Evolutionary conservation across 2,113 vertebrate species (phyloP).

Genomic region (Pollachius pollachius): DNA sequence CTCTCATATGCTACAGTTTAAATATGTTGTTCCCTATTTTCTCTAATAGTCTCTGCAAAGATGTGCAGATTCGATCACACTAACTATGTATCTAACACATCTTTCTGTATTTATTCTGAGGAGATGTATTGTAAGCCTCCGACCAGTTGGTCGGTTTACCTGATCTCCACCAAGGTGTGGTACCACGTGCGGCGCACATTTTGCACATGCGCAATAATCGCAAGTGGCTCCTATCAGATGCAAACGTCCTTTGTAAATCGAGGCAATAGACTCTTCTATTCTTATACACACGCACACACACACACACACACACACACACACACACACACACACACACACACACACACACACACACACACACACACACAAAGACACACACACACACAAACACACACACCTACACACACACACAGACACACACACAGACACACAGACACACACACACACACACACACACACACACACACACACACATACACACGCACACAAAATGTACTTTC

Average conservation of each 20-base stretch:
- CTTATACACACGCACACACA: conserved; percentile 25
- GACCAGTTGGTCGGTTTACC: no score
- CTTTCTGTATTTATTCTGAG: no score
- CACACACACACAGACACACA: conserved; percentile 14
- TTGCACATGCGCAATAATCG: no score
- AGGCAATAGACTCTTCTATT: neutral
- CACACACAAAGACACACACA: conserved; percentile 28
- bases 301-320: conserved; percentile 30
- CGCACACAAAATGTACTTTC: conserved; percentile 14
- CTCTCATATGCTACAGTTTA: no score
- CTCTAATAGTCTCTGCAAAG: no score
- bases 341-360: conserved; percentile 3
- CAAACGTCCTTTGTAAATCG: conserved; percentile 45
- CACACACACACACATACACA: conserved; percentile 33
- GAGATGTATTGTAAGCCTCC: no score
- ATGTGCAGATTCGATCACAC: no score
- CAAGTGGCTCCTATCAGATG: conserved; percentile 52
- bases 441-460: conserved; percentile 18
- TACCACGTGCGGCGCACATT: no score
- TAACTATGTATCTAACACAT: no score
- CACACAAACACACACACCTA: conserved; percentile 20
- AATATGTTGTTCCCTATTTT: no score
- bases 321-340: conserved; percentile 19
- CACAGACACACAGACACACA: conserved; percentile 8
- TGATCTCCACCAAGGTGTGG: no score